phyloP scores from a whole-genome alignment of 2,888 invertebrate species.

The Rhagophthalmus giganteus region DNA sequence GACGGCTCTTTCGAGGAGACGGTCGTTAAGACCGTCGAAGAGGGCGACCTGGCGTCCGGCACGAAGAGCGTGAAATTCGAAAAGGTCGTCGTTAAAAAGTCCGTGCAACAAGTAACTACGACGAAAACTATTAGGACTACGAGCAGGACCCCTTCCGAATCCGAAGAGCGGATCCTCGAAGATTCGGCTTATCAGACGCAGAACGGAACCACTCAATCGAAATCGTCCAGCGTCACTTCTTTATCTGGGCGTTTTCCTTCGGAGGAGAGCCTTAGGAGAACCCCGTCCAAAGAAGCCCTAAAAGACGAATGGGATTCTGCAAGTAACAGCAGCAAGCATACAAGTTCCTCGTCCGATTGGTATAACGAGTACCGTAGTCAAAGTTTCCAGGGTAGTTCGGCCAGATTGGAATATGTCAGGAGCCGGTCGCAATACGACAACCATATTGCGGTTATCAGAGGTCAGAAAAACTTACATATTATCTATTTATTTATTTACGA shows the following conservation, averaged over 20 bases:
- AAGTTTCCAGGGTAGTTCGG: slow-evolving; percentile 66
- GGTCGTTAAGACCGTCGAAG: slow-evolving; percentile 60
- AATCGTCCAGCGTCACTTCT: slow-evolving; percentile 59
- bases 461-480: too few species aligned
- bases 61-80: slow-evolving; percentile 73
- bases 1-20: slow-evolving; percentile 58
- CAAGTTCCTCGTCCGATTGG: slow-evolving; percentile 58
- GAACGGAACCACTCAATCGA: slow-evolving; percentile 54
- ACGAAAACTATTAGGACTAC: slow-evolving; percentile 41
- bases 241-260: slow-evolving; percentile 59
- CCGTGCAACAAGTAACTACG: slow-evolving; percentile 61
- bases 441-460: slow-evolving; percentile 84
- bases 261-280: slow-evolving; percentile 59
- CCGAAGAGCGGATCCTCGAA: slow-evolving; percentile 58
- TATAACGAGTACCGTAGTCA: slow-evolving; percentile 62
- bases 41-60: slow-evolving; percentile 66
- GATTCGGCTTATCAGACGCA: slow-evolving; percentile 66
- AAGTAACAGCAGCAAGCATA: slow-evolving; percentile 52
- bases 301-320: slow-evolving; percentile 51
- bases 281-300: slow-evolving; percentile 49
- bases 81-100: slow-evolving; percentile 67
- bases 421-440: slow-evolving; percentile 84
- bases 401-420: slow-evolving; percentile 72
- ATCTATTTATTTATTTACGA: too few species aligned
- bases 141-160: slow-evolving; percentile 59